Evolutionary conservation across 2,797 vertebrate genomes (phyloP).

Genomic region (Chlorospingus flavigularis): DNA sequence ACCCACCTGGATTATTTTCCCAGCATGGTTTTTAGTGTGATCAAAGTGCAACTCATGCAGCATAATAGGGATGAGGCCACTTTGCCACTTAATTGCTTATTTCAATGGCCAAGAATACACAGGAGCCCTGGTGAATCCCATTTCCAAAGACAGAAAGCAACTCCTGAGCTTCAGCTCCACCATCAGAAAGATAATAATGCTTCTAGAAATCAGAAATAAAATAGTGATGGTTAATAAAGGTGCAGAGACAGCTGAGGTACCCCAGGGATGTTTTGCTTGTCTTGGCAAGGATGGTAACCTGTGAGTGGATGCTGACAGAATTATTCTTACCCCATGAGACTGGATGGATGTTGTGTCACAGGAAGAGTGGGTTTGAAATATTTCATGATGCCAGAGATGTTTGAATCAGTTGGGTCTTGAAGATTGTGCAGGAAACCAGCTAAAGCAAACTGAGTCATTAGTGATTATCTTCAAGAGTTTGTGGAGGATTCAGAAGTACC

Average conservation of each 20-base stretch:
- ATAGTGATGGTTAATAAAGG: background rate
- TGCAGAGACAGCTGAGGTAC: background rate
- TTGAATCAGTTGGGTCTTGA: background rate
- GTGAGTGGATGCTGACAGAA: background rate
- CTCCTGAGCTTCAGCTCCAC: background rate
- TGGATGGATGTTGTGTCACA: background rate
- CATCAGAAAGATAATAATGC: background rate
- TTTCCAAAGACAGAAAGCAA: background rate
- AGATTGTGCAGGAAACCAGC: constrained; percentile 17
- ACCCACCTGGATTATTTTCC: background rate
- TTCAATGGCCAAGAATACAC: background rate
- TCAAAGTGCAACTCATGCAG: background rate
- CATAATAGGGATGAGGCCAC: rapidly evolving
- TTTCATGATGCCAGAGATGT: background rate
- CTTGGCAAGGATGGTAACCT: background rate
- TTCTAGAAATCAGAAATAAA: background rate
- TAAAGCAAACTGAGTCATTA: constrained; percentile 41
- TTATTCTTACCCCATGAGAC: background rate
- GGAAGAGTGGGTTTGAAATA: background rate
- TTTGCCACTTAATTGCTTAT: background rate
- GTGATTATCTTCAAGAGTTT: constrained; percentile 39
- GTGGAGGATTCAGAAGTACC: constrained; percentile 24
- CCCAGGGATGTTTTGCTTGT: background rate
- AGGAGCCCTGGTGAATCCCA: background rate
- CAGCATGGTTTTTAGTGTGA: background rate